These are phyloP conservation scores for Enhydra lutris DNA, from an alignment of 2,113 vertebrate genomes.

Conservation along the genomic window DNA sequence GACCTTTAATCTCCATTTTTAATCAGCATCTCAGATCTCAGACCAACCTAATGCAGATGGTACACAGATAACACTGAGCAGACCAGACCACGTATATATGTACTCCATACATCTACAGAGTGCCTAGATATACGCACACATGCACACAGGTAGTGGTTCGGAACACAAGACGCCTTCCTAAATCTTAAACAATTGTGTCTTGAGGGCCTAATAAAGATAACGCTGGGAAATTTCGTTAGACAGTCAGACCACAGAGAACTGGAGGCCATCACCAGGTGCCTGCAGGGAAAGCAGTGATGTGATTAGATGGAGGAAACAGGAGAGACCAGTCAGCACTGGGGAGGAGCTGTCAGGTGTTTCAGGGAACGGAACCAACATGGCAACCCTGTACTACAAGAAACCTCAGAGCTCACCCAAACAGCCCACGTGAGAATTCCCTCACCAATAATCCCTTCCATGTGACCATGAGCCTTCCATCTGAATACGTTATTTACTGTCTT, in stretches of 20 bases:
- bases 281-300: constrained; percentile 18
- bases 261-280: neutral
- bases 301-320: neutral
- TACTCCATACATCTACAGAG: neutral
- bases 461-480: neutral
- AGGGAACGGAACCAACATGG: neutral
- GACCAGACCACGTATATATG: neutral
- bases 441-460: neutral
- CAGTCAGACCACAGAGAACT: neutral
- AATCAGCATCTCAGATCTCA: constrained; percentile 25
- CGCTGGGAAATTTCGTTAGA: constrained; percentile 21
- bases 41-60: neutral
- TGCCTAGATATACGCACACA: too few species aligned
- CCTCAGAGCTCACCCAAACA: neutral
- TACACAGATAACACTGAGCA: neutral
- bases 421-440: neutral
- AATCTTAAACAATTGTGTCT: constrained; percentile 9
- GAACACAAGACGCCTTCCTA: neutral
- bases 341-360: neutral
- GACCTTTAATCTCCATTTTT: neutral
- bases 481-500: neutral
- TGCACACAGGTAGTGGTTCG: neutral
- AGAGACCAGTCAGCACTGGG: neutral
- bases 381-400: neutral
- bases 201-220: constrained; percentile 17